These are phyloP conservation scores for Falco columbarius DNA, from an alignment of 2,797 vertebrate genomes.

Conservation along the genomic window DNA sequence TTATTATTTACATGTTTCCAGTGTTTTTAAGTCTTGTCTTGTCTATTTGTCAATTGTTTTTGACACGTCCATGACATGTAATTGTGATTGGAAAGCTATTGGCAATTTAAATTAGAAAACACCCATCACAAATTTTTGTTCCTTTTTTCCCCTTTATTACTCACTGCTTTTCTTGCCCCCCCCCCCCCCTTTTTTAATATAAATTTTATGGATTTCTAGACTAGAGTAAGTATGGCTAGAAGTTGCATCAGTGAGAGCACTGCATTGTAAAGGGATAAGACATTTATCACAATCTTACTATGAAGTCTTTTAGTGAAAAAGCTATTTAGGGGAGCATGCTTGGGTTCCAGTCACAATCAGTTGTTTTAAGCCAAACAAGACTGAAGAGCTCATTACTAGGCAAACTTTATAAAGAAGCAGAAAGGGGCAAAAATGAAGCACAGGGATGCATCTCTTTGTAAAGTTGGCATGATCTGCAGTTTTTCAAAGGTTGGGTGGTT, in stretches of 20 bases:
- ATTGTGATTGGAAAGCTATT: slow-evolving; percentile 20
- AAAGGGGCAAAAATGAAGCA: neutral
- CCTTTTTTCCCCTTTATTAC: fast-evolving
- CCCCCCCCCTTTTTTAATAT: neutral
- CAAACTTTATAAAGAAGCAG: neutral
- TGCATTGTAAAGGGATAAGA: neutral
- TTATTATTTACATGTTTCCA: slow-evolving; percentile 63
- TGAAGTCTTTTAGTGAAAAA: neutral
- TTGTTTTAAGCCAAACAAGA: neutral
- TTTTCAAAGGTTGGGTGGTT: neutral
- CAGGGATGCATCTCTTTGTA: neutral
- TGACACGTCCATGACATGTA: slow-evolving; percentile 13
- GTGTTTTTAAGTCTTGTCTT: slow-evolving; percentile 60
- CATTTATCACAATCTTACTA: fast-evolving
- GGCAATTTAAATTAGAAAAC: neutral
- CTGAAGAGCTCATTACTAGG: neutral
- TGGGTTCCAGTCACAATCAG: neutral
- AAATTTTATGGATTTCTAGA: neutral
- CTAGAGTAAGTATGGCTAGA: neutral
- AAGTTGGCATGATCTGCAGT: neutral
- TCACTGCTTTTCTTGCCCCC: too few relatives aligned
- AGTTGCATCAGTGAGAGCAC: neutral
- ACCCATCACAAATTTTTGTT: neutral
- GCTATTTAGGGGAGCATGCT: neutral
- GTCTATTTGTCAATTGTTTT: slow-evolving; percentile 63